These are phyloP conservation scores for Clarias macrocephalus DNA, from an alignment of 2,113 vertebrate genomes.

Conservation along the genomic window DNA sequence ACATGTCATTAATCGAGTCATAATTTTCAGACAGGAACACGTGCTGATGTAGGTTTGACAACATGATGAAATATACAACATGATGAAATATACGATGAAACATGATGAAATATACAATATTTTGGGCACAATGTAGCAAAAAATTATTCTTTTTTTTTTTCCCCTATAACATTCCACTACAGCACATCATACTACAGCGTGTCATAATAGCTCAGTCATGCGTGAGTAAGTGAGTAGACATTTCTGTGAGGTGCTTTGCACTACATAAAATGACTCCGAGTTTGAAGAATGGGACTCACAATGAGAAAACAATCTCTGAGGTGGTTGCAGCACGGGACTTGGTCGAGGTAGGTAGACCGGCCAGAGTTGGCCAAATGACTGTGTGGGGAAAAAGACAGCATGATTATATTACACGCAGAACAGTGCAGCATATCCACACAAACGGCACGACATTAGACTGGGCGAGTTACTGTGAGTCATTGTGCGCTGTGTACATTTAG, in stretches of 20 bases:
- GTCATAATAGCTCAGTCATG: background rate
- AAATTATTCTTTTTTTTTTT: background rate
- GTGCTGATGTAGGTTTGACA: background rate
- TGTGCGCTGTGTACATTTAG: background rate
- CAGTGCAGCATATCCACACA: background rate
- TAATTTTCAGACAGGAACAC: background rate
- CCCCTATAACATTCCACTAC: background rate
- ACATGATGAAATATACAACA: background rate
- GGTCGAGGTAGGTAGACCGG: constrained; percentile 31
- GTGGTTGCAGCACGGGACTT: constrained; percentile 70
- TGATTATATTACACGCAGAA: background rate
- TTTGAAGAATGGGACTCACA: constrained; percentile 66
- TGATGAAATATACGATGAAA: background rate
- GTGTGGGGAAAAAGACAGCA: constrained; percentile 3
- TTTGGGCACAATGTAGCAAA: background rate
- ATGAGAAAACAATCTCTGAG: constrained; percentile 74
- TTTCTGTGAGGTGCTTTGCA: background rate
- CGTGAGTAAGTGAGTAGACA: background rate
- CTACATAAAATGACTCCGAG: background rate
- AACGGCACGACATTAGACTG: background rate
- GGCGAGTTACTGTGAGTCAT: background rate
- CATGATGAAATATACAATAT: too few relatives aligned
- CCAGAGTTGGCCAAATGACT: constrained; percentile 61
- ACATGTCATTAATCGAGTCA: background rate
- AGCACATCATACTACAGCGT: background rate